Conservation (phyloP, 2,888 invertebrate species). For the Pyrrhia umbra region DNA sequence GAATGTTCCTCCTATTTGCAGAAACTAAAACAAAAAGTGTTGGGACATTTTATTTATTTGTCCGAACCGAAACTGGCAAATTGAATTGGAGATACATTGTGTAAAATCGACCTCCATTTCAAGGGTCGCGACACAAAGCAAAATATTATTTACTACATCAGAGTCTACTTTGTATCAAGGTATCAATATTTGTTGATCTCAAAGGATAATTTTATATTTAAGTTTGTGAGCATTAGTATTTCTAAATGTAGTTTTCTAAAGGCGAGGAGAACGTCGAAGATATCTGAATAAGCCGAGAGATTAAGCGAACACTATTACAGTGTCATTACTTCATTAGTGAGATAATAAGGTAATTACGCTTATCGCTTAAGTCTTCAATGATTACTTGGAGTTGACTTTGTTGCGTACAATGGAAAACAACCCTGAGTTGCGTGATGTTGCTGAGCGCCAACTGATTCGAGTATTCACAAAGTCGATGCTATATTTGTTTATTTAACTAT, state of each 20-base stretch:
- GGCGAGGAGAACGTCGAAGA: neutral
- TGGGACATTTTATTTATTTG: constrained; percentile 18
- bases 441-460: neutral
- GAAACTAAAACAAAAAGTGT: constrained; percentile 3
- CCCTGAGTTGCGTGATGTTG: constrained; percentile 1
- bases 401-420: constrained; percentile 29
- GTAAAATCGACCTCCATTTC: constrained; percentile 22
- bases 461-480: neutral
- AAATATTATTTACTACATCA: constrained; percentile 15
- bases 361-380: constrained; percentile 44
- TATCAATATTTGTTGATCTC: neutral
- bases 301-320: constrained; percentile 26
- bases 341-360: constrained; percentile 44
- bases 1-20: neutral
- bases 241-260: constrained; percentile 9
- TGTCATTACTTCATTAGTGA: constrained; percentile 34
- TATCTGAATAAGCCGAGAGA: constrained; percentile 15
- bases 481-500: neutral
- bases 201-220: constrained; percentile 9
- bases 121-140: constrained; percentile 12
- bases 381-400: constrained; percentile 38
- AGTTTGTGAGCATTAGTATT: constrained; percentile 8
- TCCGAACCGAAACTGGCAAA: constrained; percentile 7
- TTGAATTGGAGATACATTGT: constrained; percentile 22
- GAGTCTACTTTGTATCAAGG: constrained; percentile 6